Conservation (phyloP, 2,797 vertebrate genomes). For the Emys orbicularis region DNA sequence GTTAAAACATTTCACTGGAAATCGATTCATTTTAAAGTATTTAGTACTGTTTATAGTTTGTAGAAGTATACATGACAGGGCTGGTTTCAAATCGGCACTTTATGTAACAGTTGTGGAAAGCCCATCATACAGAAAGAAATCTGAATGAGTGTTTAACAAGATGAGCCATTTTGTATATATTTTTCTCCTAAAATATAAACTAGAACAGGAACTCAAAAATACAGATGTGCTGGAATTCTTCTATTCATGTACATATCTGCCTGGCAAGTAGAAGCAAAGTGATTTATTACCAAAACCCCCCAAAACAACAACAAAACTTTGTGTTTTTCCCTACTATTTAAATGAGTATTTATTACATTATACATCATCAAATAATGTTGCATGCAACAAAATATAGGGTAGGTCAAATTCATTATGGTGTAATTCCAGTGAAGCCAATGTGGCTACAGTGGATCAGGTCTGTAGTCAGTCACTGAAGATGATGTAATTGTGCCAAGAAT, state of each 20-base stretch:
- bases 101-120: slow-evolving; percentile 62
- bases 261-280: background rate
- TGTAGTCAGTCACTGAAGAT: background rate
- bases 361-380: slow-evolving; percentile 32
- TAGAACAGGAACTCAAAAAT: background rate
- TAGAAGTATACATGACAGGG: slow-evolving; percentile 70
- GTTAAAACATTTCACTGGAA: slow-evolving; percentile 79
- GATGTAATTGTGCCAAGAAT: background rate
- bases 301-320: slow-evolving; percentile 16
- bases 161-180: slow-evolving; percentile 65
- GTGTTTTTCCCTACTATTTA: slow-evolving; percentile 45
- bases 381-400: background rate
- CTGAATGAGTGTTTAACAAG: slow-evolving; percentile 75
- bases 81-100: slow-evolving; percentile 75
- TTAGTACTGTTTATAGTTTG: slow-evolving; percentile 80
- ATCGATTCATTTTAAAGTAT: slow-evolving; percentile 80
- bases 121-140: slow-evolving; percentile 63
- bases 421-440: background rate
- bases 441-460: background rate
- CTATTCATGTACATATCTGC: background rate
- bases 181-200: slow-evolving; percentile 24
- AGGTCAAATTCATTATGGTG: background rate
- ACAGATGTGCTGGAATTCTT: background rate
- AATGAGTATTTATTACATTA: slow-evolving; percentile 17
- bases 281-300: background rate